phyloP scores from a whole-genome alignment of 2,113 vertebrate genomes.

The Atrichornis clamosus region DNA sequence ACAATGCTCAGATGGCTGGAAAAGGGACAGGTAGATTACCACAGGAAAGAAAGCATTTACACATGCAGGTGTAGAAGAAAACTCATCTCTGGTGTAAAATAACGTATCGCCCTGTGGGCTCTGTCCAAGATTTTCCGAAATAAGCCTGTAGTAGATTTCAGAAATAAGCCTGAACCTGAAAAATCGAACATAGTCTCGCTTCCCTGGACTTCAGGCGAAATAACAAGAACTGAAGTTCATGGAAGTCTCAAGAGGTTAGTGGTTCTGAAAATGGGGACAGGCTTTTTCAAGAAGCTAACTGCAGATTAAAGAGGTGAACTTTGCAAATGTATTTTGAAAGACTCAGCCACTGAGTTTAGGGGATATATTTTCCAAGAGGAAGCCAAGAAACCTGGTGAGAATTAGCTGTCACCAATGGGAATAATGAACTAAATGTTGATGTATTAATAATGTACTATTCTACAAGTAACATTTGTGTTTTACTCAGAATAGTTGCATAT shows the following conservation, averaged over 20 bases:
- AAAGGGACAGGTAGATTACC: not conserved
- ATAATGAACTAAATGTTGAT: not conserved
- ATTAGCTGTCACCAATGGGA: not conserved
- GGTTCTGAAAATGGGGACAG: not conserved
- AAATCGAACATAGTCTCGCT: not conserved
- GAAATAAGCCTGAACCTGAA: not conserved
- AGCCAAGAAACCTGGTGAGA: not conserved
- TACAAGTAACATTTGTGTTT: not conserved
- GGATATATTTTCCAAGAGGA: not conserved
- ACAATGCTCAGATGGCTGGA: not conserved
- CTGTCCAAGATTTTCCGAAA: not conserved
- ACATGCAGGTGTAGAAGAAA: not conserved
- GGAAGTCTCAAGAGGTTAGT: not conserved
- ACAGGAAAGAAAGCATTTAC: not conserved
- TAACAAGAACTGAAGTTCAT: not conserved
- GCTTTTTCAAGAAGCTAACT: not conserved
- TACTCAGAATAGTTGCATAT: constrained; percentile 31
- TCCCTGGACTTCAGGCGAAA: not conserved
- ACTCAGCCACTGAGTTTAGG: not conserved
- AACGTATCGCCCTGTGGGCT: not conserved
- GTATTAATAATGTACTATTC: constrained; percentile 43
- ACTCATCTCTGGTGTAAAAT: not conserved
- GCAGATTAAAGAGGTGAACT: not conserved
- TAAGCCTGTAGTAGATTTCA: not conserved
- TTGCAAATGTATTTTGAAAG: not conserved